Conservation (phyloP, 2,797 vertebrate genomes). For the Simalia tracyae region DNA sequence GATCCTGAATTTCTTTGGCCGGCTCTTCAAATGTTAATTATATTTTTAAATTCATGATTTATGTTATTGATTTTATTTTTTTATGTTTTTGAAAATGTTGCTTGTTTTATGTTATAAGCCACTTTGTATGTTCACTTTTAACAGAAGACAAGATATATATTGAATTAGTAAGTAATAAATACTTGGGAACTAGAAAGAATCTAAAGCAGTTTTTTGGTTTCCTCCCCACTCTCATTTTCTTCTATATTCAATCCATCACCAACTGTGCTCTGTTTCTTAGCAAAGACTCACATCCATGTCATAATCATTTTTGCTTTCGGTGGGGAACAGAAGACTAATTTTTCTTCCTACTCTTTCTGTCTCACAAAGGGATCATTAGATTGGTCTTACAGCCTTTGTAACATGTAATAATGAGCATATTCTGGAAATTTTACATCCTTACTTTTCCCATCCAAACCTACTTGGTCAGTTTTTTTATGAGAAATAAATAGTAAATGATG, state of each 20-base stretch:
- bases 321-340: background rate
- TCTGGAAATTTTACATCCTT: background rate
- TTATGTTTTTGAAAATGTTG: background rate
- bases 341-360: background rate
- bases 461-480: background rate
- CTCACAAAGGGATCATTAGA: background rate
- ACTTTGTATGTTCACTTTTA: background rate
- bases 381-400: background rate
- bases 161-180: background rate
- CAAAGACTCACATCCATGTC: background rate
- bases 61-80: background rate
- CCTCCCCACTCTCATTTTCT: background rate
- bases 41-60: background rate
- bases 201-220: background rate
- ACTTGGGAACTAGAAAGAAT: background rate
- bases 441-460: background rate
- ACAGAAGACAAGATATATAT: background rate
- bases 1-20: background rate
- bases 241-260: background rate
- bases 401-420: background rate
- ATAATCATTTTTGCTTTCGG: background rate
- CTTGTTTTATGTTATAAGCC: background rate
- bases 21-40: background rate
- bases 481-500: background rate
- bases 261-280: background rate